Evolutionary conservation across 2,888 invertebrate genomes (phyloP).

Genomic region (Andrena chrysosceles): DNA sequence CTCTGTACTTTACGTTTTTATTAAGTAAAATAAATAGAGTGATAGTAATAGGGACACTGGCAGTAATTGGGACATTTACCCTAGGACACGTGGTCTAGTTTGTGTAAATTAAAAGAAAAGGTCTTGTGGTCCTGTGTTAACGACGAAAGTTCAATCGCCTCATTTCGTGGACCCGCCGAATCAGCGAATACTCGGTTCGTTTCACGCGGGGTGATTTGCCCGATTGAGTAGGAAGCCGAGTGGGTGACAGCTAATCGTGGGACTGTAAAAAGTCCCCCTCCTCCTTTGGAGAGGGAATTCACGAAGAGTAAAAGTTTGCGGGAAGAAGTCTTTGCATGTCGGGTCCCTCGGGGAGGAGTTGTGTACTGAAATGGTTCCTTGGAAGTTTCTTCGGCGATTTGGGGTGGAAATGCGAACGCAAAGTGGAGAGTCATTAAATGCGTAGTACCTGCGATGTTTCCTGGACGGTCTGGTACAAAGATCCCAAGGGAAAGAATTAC

Average conservation of each 20-base stretch:
- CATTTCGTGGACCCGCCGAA: neutral
- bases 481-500: neutral
- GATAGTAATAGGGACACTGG: too few relatives aligned
- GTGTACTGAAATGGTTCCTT: conserved; percentile 2
- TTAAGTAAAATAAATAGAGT: too few relatives aligned
- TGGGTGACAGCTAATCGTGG: conserved; percentile 4
- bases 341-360: neutral
- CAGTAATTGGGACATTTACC: too few relatives aligned
- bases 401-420: neutral
- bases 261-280: neutral
- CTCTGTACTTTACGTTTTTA: too few relatives aligned
- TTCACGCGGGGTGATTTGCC: neutral
- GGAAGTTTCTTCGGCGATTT: conserved; percentile 4
- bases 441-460: neutral
- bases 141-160: conserved; percentile 40
- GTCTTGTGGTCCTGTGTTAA: neutral
- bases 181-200: conserved; percentile 24
- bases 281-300: neutral
- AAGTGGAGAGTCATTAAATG: neutral
- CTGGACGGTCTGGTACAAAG: neutral
- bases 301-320: conserved; percentile 19
- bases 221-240: neutral
- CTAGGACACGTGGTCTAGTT: too few relatives aligned
- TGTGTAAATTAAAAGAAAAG: too few relatives aligned
- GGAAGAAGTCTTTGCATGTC: neutral